Base-by-base conservation (phyloP, 2,888 invertebrate genomes). In the Beris chalybata region DNA sequence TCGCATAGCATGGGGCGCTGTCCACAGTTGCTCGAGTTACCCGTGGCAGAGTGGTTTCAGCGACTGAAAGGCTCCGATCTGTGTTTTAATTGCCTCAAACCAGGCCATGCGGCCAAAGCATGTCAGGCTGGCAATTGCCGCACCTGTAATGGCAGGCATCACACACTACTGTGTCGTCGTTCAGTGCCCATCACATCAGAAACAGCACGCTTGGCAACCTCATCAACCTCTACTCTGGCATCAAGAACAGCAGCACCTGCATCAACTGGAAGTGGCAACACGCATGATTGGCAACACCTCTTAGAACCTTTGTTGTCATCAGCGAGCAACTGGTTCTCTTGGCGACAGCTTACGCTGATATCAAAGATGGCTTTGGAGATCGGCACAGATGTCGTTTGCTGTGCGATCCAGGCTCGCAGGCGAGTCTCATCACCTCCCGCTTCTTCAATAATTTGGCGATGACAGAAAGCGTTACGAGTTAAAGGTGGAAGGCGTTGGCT, bases 1-100 rank as follows among this genome's bases (percentile, higher is more conserved):
- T 22, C 32, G 6, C 66, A 66, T 56, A 12, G 55, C 3, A 67
- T 64, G 6, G 48, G 54, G n/a, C 32, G 55, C 4, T 66, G 61
- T 55, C 61, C 66, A 11, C 31, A 22, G n/a, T 50, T 66, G 22
- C 59, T 66, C 32, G 59, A 58, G 7, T 13, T 66, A 12, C 47
- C 66, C 13, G 65, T 65, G 50, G 43, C 22, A 6, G 65, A 65
- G 13, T 53, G 57, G 12, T 68, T 68, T 38, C 30, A 56, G 12
- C 44, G n/a, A 5, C 45, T 67, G 1, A 50, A 52, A 47, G 59
- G 64, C 7, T 67, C 59, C 2, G 59, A 64, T 45, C 47, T 58
- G 12, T 69, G 66, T 38, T 67, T 67, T 30, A 67, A 67, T 30
- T 64, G 59, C 45, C 54, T 67, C 9, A 63, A 30, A 50, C 59